A percentile compares a stretch with the other conserved stretches of the same genome.
Conservation (phyloP, 1,140 invertebrate species). For the Wiebesia pumilae region DNA sequence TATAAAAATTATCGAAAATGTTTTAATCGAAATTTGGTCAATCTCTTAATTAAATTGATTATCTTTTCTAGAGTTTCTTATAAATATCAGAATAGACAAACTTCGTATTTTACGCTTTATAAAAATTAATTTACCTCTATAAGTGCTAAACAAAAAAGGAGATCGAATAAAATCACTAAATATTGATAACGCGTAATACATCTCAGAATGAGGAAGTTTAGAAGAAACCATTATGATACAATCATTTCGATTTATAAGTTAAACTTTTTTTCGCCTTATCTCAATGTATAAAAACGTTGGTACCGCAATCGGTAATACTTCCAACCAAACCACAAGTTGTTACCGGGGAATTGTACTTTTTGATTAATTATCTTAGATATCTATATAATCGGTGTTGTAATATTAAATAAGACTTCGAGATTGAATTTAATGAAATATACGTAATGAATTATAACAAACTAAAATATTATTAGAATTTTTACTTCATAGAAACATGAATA, state of each 20-base stretch:
- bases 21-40: too few relatives aligned
- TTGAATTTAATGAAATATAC: background rate
- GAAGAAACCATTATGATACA: background rate
- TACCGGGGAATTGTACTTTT: too few relatives aligned
- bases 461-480: background rate
- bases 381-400: background rate
- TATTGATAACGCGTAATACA: background rate
- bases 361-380: too few relatives aligned
- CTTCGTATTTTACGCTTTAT: background rate
- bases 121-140: background rate
- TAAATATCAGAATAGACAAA: background rate
- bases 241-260: too few relatives aligned
- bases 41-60: background rate
- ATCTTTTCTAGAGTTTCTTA: background rate
- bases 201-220: background rate
- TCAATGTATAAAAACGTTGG: too few relatives aligned
- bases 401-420: background rate
- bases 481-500: background rate
- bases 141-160: background rate
- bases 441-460: background rate
- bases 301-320: too few relatives aligned
- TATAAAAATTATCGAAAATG: too few relatives aligned
- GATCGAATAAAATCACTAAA: background rate
- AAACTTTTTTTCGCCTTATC: too few relatives aligned
- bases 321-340: too few relatives aligned